Evolutionary conservation across 2,113 vertebrate genomes (phyloP).

Genomic region (Ginglymostoma cirratum): DNA sequence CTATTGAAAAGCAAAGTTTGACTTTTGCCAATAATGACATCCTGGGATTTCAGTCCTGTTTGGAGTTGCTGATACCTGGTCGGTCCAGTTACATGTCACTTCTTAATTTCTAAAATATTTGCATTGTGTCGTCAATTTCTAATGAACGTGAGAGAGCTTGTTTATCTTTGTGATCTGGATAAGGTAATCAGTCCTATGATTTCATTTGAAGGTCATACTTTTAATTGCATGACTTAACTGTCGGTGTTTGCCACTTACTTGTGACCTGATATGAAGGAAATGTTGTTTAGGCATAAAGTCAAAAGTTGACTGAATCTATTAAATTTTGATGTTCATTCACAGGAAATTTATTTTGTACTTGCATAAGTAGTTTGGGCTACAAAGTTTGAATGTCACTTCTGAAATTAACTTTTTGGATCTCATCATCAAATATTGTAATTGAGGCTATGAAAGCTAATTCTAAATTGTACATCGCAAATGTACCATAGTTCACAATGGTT

Average conservation of each 20-base stretch:
- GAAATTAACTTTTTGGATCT: not conserved
- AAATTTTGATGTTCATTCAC: not conserved
- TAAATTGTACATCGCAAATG: not conserved
- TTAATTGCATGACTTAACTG: not conserved
- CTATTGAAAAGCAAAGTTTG: not conserved
- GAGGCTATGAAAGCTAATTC: not conserved
- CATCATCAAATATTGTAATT: not conserved
- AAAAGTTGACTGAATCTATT: not conserved
- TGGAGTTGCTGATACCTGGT: not conserved
- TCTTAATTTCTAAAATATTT: not conserved
- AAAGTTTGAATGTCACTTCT: not conserved
- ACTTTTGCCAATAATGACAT: not conserved
- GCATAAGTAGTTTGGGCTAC: not conserved
- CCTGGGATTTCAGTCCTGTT: not conserved
- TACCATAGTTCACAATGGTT: not conserved
- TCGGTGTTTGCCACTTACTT: not conserved
- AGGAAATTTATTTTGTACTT: not conserved
- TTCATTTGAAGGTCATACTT: not conserved
- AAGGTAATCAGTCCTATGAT: not conserved
- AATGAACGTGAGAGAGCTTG: not conserved
- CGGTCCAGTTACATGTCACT: not conserved
- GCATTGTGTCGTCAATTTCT: not conserved
- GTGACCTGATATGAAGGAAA: not conserved
- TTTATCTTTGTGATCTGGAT: not conserved
- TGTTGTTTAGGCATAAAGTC: not conserved